Conservation (phyloP, 2,797 vertebrate genomes). For the Hyperoplus immaculatus region DNA sequence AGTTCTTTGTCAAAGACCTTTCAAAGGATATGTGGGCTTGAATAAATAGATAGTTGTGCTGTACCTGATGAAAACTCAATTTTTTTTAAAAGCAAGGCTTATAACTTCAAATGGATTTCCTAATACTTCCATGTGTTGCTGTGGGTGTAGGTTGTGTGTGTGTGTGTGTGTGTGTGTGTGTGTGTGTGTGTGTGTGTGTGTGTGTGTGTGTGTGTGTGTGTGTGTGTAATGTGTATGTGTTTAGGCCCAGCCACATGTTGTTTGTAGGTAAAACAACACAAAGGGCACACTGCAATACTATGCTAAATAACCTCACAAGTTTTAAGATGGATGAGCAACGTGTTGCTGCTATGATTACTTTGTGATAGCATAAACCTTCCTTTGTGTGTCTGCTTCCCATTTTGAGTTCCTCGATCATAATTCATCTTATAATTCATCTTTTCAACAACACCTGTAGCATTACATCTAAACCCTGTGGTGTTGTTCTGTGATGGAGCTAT, state of each 20-base stretch:
- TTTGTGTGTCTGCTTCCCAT: background rate
- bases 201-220: background rate
- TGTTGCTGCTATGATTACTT: background rate
- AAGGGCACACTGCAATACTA: background rate
- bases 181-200: background rate
- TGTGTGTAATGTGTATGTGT: background rate
- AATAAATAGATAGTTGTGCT: background rate
- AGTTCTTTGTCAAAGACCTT: background rate
- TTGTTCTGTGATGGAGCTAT: background rate
- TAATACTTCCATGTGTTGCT: conserved; percentile 1
- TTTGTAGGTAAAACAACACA: no score
- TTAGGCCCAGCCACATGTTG: no score
- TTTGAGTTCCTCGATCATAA: background rate
- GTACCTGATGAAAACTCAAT: background rate
- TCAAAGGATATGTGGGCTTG: background rate
- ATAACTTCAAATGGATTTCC: background rate
- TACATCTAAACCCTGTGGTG: background rate
- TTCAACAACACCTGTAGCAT: background rate
- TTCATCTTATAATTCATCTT: background rate
- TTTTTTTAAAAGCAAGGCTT: background rate
- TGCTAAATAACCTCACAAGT: background rate
- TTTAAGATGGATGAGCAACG: background rate
- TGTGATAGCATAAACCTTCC: background rate
- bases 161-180: background rate
- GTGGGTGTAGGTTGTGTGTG: background rate